Evolutionary conservation across 2,113 vertebrate genomes (phyloP), one percentile per base, ranked within the genome.

Genomic region (Climacteris rufus): DNA sequence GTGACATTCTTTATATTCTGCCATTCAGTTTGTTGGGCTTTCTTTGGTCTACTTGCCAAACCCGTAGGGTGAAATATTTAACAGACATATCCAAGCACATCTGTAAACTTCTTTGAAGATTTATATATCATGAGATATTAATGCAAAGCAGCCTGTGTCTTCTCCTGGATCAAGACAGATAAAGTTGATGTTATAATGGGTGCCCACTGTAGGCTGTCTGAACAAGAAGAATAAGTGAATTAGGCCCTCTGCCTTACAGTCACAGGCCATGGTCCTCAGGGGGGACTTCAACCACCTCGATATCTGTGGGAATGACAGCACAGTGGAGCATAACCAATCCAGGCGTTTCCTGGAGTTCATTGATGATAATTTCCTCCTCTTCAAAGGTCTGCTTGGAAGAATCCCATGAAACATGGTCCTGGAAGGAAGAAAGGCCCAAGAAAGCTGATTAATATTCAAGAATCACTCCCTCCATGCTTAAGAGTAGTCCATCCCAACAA

Each of bases 211-310:
- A 50, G 54, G 6, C 42, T 25, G 37, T 27, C 35, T 57, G 37
- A 50, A 7, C 44, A 35, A 22, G 42, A 72, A 14, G 16, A 76
- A 16, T 7, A 59, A 44, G 24, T 7, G 15, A 19, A 39, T 84
- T 27, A n/a, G 20, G 7, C 4, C 12, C n/a, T 69, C 37, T 27
- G 12, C 13, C 13, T 88, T n/a, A 11, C 9, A 24, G 68, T 42
- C 5, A 6, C 1, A 1, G 13, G 5, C 20, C 14, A 30, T 44
- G 12, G 28, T n/a, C 42, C 10, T 45, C 24, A 6, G 44, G 40
- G 9, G 10, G 3, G 10, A 24, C 40, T 33, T 30, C 42, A 59
- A 13, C 6, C 16, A 21, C 2, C 4, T 12, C 2, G 1, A 5
- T 21, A 75, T 23, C 39, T 59, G 8, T 66, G 19, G 4, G 12